phyloP scores from a whole-genome alignment of 2,113 vertebrate genomes.

The Suncus etruscus region DNA sequence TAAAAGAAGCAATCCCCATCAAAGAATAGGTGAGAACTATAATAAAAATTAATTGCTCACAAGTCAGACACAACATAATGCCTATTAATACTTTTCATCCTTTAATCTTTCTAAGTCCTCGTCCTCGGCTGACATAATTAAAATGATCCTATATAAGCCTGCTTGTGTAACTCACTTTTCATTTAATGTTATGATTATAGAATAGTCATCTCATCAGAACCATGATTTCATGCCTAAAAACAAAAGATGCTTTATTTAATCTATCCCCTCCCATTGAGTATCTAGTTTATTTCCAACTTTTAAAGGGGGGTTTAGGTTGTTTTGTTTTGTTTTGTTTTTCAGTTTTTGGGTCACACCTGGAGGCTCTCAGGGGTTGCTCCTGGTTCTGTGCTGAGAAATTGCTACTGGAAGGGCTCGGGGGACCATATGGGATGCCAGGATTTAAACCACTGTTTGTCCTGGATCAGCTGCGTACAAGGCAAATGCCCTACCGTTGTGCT shows the following conservation, averaged over 20 bases:
- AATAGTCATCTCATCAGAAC: slow-evolving; percentile 47
- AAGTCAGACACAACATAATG: slow-evolving; percentile 37
- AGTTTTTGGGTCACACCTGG: too few relatives aligned
- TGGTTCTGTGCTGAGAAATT: too few relatives aligned
- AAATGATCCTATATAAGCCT: slow-evolving; percentile 27
- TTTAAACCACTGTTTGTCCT: too few relatives aligned
- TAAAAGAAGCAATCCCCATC: slow-evolving; percentile 47
- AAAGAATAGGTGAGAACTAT: slow-evolving; percentile 53
- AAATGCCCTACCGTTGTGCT: too few relatives aligned
- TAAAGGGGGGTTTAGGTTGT: not conserved
- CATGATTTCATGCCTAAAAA: slow-evolving; percentile 10
- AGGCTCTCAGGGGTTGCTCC: too few relatives aligned
- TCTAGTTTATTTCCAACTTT: slow-evolving; percentile 51
- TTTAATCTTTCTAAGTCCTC: slow-evolving; percentile 38
- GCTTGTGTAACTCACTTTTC: slow-evolving; percentile 25
- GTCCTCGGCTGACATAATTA: slow-evolving; percentile 38
- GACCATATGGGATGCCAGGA: too few relatives aligned
- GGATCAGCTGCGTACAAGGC: too few relatives aligned
- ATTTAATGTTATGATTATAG: slow-evolving; percentile 19
- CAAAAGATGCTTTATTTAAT: not conserved
- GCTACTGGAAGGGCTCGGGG: too few relatives aligned
- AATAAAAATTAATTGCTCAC: slow-evolving; percentile 56
- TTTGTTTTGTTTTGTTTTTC: too few relatives aligned
- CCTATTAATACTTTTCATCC: slow-evolving; percentile 38
- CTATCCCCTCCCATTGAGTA: not conserved